Base-by-base conservation (phyloP, 2,888 invertebrate genomes). In the Hyalella azteca region DNA sequence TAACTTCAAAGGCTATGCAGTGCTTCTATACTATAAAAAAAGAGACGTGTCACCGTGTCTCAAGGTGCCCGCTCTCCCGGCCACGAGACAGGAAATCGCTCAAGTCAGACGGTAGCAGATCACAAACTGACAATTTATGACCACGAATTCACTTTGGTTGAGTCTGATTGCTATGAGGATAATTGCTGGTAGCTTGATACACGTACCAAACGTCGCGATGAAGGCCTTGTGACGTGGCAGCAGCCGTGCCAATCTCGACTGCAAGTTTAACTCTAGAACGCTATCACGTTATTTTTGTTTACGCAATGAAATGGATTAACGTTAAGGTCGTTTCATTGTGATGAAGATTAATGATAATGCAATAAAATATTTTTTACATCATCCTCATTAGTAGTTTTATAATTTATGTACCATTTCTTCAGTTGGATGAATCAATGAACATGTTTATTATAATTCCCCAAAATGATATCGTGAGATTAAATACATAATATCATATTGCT, bases 1-100 rank as follows among this genome's bases (percentile, higher is more conserved):
- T 36, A 36, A 66, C 66, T 15, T 66, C 66, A 66, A 66, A 66
- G 66, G 66, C 66, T 66, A 66, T 66, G 66, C 66, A 66, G 36
- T 66, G 32, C 29, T 29, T 32, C 36, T 19, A 36, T 19, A 5
- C 36, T 36, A 2, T 5, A 36, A 32, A 66, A 66, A 66, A 60
- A 59, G 32, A 32, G 29, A 36, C 19, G 66, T 66, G 66, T 15
- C 66, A 66, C 66, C 13, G 66, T 36, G 36, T 32, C 36, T 19
- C 36, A 32, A 36, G 66, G 36, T 66, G 36, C 36, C 66, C 36
- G 54, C 54, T 9, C 26, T 54, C 54, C 22, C 26, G 9, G 54
- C 54, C 9, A 54, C 26, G 29, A 54, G 54, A 54, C 54, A 54
- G 54, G 54, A 54, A 54, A 54, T 54, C 54, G 54, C 54, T 29